Percentiles rank a stretch among this genome's conserved stretches.
Conservation (phyloP, 37 sponge, comb jelly and placozoan genomes). For the Cladorhizidae sp. region DNA sequence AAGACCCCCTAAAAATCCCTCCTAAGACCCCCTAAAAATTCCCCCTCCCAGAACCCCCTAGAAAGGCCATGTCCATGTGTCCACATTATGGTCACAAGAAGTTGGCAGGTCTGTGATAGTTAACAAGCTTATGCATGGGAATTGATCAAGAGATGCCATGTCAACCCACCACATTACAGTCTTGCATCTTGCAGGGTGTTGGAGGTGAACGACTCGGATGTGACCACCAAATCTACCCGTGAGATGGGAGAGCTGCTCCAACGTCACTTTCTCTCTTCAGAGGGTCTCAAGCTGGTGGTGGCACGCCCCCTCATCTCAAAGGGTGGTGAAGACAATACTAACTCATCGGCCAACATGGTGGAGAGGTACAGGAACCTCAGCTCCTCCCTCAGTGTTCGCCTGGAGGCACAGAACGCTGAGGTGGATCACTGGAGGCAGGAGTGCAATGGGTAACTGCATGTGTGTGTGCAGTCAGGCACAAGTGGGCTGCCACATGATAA, state of each 20-base stretch:
- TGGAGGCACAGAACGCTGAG: constrained; percentile 31
- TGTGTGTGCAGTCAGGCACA: not conserved
- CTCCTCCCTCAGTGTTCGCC: constrained; percentile 7
- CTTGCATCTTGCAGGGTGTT: constrained; percentile 32
- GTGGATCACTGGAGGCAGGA: constrained; percentile 41
- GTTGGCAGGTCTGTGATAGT: too few species aligned
- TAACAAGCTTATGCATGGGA: too few species aligned
- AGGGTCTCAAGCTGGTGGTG: constrained; percentile 26
- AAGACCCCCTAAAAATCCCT: too few species aligned
- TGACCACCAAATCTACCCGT: constrained; percentile 19
- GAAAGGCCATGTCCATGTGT: too few species aligned
- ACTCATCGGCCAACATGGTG: not conserved
- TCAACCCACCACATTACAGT: not conserved
- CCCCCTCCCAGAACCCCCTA: too few species aligned
- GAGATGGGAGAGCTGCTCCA: constrained; percentile 25
- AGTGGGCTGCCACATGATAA: too few species aligned
- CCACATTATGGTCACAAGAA: too few species aligned
- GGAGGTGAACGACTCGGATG: constrained; percentile 40
- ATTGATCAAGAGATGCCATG: too few species aligned
- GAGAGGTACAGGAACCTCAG: constrained; percentile 23
- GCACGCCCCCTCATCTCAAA: not conserved
- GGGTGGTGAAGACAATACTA: not conserved
- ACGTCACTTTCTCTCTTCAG: not conserved
- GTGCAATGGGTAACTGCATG: constrained; percentile 19
- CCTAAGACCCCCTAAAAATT: too few species aligned